Conservation (phyloP, 1,140 invertebrate genomes). For the Drosophila eugracilis region DNA sequence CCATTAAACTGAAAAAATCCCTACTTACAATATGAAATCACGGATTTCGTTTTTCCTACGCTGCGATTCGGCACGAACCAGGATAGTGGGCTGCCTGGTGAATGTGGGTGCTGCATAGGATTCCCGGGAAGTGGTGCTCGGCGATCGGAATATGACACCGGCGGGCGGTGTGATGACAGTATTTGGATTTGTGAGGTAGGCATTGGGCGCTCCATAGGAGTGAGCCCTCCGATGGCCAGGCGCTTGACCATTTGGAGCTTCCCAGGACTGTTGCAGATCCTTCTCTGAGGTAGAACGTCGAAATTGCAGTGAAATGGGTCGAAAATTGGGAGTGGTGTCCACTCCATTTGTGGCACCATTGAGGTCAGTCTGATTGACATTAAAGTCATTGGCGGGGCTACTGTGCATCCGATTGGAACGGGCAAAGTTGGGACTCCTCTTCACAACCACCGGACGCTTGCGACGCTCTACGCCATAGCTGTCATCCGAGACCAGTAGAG, state of each 20-base stretch:
- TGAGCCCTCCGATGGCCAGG: conserved; percentile 74
- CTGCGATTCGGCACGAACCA: conserved; percentile 77
- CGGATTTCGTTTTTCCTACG: conserved; percentile 75
- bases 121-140: conserved; percentile 71
- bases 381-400: not conserved
- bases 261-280: conserved; percentile 67
- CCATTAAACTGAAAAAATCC: not conserved
- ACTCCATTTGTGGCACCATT: conserved; percentile 3
- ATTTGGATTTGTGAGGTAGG: conserved; percentile 66
- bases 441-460: conserved; percentile 74
- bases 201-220: conserved; percentile 77
- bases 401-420: conserved; percentile 37
- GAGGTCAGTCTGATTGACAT: conserved; percentile 18
- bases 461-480: conserved; percentile 65
- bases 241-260: conserved; percentile 20
- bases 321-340: conserved; percentile 29
- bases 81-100: conserved; percentile 66
- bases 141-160: conserved; percentile 45
- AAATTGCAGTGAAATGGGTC: conserved; percentile 74
- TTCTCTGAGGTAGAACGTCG: conserved; percentile 77
- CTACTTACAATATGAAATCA: conserved; percentile 67
- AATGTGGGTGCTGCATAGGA: conserved; percentile 82
- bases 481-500: conserved; percentile 60
- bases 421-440: conserved; percentile 77
- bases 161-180: conserved; percentile 20